Evolutionary conservation across 1,140 invertebrate genomes (phyloP).

Genomic region (Zelostemma sp.): DNA sequence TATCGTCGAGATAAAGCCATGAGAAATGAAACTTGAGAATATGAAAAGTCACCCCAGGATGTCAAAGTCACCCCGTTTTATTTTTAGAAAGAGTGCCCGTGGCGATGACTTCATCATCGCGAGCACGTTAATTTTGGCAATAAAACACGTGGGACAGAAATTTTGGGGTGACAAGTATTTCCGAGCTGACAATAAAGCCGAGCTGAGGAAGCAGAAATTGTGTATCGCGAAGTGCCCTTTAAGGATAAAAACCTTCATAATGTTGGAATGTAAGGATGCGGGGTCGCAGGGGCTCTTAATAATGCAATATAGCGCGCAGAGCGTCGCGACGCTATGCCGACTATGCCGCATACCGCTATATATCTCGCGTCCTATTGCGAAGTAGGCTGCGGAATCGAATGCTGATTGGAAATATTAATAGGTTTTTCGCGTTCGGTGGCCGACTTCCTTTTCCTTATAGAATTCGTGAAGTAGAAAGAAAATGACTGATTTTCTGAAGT

Average conservation of each 20-base stretch:
- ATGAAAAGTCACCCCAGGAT: neutral
- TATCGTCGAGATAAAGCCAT: neutral
- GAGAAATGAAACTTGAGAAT: neutral
- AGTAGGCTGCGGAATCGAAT: conserved; percentile 60
- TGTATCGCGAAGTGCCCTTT: conserved; percentile 51
- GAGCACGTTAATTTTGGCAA: neutral
- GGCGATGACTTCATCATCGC: too few species aligned
- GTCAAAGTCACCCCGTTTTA: neutral
- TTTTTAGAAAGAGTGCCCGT: neutral
- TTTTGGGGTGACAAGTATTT: conserved; percentile 19
- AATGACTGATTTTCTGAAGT: too few species aligned
- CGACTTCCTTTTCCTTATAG: conserved; percentile 34
- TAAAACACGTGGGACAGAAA: conserved; percentile 8
- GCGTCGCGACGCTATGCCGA: conserved; percentile 63
- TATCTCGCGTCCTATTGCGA: conserved; percentile 51
- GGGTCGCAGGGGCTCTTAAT: conserved; percentile 60
- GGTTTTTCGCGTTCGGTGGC: conserved; percentile 46
- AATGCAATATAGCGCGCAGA: conserved; percentile 67
- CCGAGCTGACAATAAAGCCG: conserved; percentile 23
- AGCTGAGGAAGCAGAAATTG: conserved; percentile 33
- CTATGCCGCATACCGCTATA: conserved; percentile 67
- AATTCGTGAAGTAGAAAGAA: too few species aligned
- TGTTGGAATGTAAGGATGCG: conserved; percentile 62
- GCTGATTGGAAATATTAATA: conserved; percentile 68
- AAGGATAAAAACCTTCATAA: conserved; percentile 68